phyloP scores from a whole-genome alignment of 2,113 vertebrate genomes.

The Pelusios castaneus region DNA sequence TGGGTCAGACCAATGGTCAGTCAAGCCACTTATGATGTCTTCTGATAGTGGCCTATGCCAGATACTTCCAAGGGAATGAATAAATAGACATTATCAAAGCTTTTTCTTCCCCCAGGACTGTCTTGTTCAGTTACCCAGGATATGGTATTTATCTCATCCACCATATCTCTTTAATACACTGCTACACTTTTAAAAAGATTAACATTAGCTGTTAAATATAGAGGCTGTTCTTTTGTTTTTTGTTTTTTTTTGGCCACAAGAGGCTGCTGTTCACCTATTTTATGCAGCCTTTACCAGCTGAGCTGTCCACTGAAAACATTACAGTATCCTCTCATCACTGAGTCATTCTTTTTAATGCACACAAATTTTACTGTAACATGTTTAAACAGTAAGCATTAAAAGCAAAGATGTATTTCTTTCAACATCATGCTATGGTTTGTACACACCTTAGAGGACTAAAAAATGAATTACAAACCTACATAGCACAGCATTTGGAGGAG shows the following conservation, averaged over 20 bases:
- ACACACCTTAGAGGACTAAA: neutral
- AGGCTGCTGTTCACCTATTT: conserved; percentile 27
- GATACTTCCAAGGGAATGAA: no score
- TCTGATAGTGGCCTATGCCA: no score
- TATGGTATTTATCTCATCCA: neutral
- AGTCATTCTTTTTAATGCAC: neutral
- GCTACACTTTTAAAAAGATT: neutral
- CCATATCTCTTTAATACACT: neutral
- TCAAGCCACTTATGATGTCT: no score
- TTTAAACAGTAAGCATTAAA: neutral
- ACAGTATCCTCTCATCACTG: neutral
- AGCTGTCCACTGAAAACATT: neutral
- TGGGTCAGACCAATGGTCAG: no score
- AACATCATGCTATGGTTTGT: neutral
- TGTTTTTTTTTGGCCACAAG: conserved; percentile 51
- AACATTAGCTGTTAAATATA: neutral
- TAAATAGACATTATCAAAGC: no score
- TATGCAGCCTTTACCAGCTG: neutral
- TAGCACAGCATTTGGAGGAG: neutral
- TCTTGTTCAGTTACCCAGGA: no score
- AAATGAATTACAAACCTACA: neutral
- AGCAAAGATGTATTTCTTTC: neutral
- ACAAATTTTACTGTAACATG: neutral
- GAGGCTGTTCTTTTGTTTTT: rapidly evolving
- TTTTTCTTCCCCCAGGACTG: no score